phyloP scores from a whole-genome alignment of 2,888 invertebrate species.

The Chrysolina haemoptera region DNA sequence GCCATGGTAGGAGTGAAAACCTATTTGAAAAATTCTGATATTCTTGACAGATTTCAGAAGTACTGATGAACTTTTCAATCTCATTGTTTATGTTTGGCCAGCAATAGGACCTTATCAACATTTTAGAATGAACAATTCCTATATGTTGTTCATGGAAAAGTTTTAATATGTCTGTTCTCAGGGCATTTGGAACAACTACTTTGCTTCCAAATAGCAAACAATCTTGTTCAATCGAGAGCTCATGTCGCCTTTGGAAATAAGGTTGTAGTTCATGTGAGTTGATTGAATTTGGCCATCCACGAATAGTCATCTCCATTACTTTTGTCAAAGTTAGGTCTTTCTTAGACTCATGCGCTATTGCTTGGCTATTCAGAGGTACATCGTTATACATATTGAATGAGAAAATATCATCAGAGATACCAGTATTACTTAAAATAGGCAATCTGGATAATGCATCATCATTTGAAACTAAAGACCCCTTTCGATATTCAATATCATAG shows the following conservation, averaged over 20 bases:
- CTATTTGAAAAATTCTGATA: conserved; percentile 46
- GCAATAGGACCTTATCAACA: conserved; percentile 43
- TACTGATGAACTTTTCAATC: conserved; percentile 47
- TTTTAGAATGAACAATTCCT: conserved; percentile 50
- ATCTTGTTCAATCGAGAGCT: conserved; percentile 44
- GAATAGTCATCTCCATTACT: neutral
- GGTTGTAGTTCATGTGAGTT: neutral
- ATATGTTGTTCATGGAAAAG: conserved; percentile 49
- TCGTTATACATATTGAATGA: conserved; percentile 4
- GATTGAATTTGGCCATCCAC: conserved; percentile 1
- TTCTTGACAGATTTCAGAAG: conserved; percentile 47
- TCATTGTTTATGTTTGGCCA: conserved; percentile 48
- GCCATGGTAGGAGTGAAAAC: conserved; percentile 36
- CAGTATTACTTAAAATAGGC: neutral
- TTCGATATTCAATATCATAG: conserved; percentile 11
- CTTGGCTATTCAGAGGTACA: neutral
- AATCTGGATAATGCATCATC: conserved; percentile 5
- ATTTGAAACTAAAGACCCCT: conserved; percentile 8
- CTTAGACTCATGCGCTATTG: neutral
- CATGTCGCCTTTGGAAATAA: conserved; percentile 41
- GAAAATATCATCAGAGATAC: neutral
- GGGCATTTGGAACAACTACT: conserved; percentile 34
- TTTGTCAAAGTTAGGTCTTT: neutral
- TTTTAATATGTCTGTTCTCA: conserved; percentile 34
- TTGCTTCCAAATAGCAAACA: conserved; percentile 45